Percentiles rank a stretch among this genome's conserved stretches.
phyloP scores from a whole-genome alignment of 2,888 invertebrate species.

The Rhynchonema sp. region DNA sequence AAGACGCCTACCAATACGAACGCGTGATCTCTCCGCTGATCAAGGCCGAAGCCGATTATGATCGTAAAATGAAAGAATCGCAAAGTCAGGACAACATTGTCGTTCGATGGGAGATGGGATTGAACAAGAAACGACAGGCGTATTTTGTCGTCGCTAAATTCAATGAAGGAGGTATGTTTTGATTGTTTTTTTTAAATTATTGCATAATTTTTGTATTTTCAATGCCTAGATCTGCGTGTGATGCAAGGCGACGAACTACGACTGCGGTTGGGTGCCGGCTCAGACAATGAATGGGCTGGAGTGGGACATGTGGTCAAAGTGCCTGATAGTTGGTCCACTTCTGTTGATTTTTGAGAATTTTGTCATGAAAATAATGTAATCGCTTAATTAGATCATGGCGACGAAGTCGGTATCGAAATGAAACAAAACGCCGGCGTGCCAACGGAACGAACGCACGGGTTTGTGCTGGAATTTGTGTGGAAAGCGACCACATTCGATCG shows the following conservation, averaged over 20 bases:
- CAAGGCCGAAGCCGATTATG: constrained; percentile 91
- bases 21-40: constrained; percentile 92
- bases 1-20: constrained; percentile 97
- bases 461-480: constrained; percentile 97
- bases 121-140: constrained; percentile 92
- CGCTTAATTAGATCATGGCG: constrained; percentile 81
- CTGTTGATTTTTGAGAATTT: not conserved
- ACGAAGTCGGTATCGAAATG: constrained; percentile 89
- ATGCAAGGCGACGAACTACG: constrained; percentile 97
- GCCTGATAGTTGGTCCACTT: constrained; percentile 35
- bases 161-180: constrained; percentile 46
- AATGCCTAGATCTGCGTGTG: constrained; percentile 75
- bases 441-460: constrained; percentile 76
- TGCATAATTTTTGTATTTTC: not conserved
- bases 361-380: too few relatives aligned
- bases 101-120: constrained; percentile 92
- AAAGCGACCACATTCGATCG: constrained; percentile 93
- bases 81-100: constrained; percentile 83
- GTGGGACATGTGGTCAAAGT: constrained; percentile 80
- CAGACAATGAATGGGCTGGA: constrained; percentile 54
- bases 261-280: constrained; percentile 44
- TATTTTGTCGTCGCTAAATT: constrained; percentile 93
- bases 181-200: not conserved
- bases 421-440: constrained; percentile 79
- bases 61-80: constrained; percentile 74